A percentile compares a stretch with the other conserved stretches of the same genome.
phyloP scores from a whole-genome alignment of 2,888 invertebrate species.

The Gymnosoma rotundatum region DNA sequence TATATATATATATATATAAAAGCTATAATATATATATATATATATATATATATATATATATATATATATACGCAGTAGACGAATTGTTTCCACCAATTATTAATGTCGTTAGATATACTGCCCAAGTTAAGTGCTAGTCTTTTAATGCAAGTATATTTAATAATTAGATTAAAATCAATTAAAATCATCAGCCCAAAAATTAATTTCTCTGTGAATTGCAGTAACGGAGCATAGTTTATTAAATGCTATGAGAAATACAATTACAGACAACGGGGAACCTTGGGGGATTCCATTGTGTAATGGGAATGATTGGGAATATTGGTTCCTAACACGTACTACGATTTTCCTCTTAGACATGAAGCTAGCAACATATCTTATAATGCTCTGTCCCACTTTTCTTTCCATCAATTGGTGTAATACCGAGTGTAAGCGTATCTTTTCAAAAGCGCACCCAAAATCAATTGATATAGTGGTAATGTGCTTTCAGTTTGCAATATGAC shows the following conservation, averaged over 20 bases:
- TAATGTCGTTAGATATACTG: conserved; percentile 1
- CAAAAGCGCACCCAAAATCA: not conserved
- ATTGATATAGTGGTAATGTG: not conserved
- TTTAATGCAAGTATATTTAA: not conserved
- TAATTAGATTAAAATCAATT: not conserved
- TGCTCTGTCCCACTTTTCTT: too few species aligned
- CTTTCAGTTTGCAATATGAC: not conserved
- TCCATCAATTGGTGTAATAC: not conserved
- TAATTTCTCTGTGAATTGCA: not conserved
- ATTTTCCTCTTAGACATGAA: not conserved
- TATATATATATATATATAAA: too few species aligned
- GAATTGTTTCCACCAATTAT: conserved; percentile 1
- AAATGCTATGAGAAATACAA: not conserved
- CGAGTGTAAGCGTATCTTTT: conserved; percentile 2
- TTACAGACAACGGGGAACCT: not conserved
- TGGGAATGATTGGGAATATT: not conserved
- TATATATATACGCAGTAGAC: not conserved
- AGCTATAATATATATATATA: too few species aligned
- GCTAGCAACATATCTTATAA: too few species aligned
- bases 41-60: too few species aligned
- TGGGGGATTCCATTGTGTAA: not conserved
- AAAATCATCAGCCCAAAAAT: too few species aligned
- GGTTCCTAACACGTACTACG: not conserved
- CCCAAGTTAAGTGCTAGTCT: not conserved
- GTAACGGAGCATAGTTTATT: not conserved